phyloP scores from a whole-genome alignment of 2,797 vertebrate species.

The Phrynocephalus forsythii region DNA sequence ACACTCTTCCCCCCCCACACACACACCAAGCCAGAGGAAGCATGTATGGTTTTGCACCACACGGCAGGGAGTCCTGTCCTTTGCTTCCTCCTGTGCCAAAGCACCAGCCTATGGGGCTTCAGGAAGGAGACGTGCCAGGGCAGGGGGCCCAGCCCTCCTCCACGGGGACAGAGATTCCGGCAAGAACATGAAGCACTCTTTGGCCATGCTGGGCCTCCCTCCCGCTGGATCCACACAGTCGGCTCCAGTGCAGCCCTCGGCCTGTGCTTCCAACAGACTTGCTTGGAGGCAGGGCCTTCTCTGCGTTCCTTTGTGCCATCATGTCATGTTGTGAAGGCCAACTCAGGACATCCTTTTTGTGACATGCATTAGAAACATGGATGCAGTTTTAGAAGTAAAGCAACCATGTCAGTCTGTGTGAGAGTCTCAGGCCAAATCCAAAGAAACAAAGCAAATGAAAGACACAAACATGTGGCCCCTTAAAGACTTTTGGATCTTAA shows the following conservation, averaged over 20 bases:
- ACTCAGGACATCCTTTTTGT: background rate
- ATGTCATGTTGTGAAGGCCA: no score
- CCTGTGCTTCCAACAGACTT: no score
- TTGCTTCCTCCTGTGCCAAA: background rate
- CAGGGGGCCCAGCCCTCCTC: constrained; percentile 27
- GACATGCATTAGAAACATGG: background rate
- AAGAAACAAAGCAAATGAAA: no score
- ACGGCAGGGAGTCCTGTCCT: background rate
- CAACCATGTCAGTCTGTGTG: no score
- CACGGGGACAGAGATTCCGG: constrained; percentile 47
- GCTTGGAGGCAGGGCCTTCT: no score
- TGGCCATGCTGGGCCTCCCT: constrained; percentile 22
- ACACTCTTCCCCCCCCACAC: background rate
- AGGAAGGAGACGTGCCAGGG: constrained; percentile 30
- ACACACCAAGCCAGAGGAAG: fast-evolving
- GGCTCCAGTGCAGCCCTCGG: no score
- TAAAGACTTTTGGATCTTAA: no score
- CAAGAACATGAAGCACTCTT: constrained; percentile 42
- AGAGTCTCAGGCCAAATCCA: no score
- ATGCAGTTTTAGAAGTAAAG: no score
- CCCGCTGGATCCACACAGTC: background rate
- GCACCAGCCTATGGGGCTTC: constrained; percentile 43
- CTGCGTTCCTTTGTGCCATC: no score
- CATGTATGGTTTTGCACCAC: fast-evolving
- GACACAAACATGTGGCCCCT: no score